These are phyloP conservation scores for Caenorhabditis brenneri DNA, from an alignment of 1,140 invertebrate genomes.

Conservation along the genomic window DNA sequence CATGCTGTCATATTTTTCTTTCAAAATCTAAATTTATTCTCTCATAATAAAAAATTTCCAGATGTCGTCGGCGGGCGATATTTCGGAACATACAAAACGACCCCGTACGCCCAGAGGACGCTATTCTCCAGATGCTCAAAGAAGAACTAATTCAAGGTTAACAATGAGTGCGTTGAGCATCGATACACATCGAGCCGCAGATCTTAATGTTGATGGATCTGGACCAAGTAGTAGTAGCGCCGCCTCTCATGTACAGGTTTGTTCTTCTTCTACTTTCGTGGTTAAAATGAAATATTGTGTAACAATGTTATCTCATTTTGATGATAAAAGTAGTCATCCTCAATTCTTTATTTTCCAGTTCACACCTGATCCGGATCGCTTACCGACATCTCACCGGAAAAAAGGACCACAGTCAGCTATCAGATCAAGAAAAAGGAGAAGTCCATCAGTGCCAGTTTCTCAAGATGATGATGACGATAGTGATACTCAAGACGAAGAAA, in stretches of 20 bases:
- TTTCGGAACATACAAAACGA: background rate
- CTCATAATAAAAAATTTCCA: background rate
- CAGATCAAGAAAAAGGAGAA: background rate
- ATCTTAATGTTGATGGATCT: background rate
- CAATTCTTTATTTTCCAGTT: background rate
- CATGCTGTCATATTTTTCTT: too few relatives aligned
- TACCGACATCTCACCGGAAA: background rate
- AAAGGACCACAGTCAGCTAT: background rate
- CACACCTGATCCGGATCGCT: background rate
- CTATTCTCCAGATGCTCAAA: background rate
- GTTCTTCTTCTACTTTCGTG: too few relatives aligned
- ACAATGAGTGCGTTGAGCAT: background rate
- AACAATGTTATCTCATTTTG: too few relatives aligned
- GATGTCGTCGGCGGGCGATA: background rate
- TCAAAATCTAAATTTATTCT: background rate
- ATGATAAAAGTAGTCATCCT: too few relatives aligned
- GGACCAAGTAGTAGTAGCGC: constrained; percentile 6
- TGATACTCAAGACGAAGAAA: background rate
- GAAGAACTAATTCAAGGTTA: background rate
- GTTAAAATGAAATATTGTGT: too few relatives aligned
- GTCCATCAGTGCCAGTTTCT: background rate
- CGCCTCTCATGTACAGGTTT: background rate
- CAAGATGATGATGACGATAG: background rate
- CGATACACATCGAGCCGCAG: background rate
- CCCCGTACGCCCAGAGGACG: background rate